These are phyloP conservation scores for Orchesellides sinensis DNA, from an alignment of 2,888 invertebrate species.

Conservation along the genomic window DNA sequence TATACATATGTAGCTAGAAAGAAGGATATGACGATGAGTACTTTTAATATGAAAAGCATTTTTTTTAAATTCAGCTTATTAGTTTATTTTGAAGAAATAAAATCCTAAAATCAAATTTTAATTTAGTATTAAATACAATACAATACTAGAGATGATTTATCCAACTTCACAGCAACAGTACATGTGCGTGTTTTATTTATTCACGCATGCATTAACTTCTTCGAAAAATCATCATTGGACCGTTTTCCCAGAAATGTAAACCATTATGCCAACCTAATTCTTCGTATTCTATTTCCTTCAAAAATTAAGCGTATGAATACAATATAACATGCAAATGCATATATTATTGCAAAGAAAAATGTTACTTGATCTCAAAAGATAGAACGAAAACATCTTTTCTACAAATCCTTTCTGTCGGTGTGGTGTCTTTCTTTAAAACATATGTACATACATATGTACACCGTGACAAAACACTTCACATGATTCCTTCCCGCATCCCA, in stretches of 20 bases:
- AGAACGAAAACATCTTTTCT: neutral
- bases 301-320: neutral
- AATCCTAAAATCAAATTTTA: too few relatives aligned
- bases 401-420: neutral
- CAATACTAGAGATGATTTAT: too few relatives aligned
- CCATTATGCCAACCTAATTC: conserved; percentile 4
- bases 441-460: neutral
- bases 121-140: too few relatives aligned
- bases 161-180: too few relatives aligned
- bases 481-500: conserved; percentile 9
- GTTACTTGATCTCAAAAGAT: neutral
- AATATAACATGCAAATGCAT: neutral
- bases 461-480: conserved; percentile 40
- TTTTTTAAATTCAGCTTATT: too few relatives aligned
- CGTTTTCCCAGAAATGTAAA: neutral
- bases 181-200: neutral
- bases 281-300: neutral
- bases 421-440: neutral
- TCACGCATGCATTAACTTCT: neutral
- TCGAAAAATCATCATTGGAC: neutral
- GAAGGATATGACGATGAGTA: too few relatives aligned
- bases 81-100: too few relatives aligned
- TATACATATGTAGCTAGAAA: too few relatives aligned
- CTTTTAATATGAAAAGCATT: too few relatives aligned
- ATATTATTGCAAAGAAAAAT: neutral